Evolutionary conservation across 1,140 invertebrate genomes (phyloP), one percentile per base, ranked within the genome.

Genomic region (Aradophagus sp.): DNA sequence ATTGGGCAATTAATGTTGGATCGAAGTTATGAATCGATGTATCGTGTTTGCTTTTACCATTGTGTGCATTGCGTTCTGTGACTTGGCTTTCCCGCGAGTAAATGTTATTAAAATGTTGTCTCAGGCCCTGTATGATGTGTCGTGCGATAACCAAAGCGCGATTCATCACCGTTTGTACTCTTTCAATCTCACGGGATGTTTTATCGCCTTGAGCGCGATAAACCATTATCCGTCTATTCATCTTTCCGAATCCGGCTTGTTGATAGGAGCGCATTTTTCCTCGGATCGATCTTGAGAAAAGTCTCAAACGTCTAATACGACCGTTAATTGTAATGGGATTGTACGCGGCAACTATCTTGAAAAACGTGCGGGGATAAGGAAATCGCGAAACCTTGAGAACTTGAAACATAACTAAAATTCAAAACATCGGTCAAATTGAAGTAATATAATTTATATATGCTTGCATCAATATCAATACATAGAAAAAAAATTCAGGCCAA

Each of bases 111-210:
- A 65, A 71, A 61, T 41, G 59, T 72, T 61, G 53, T 52, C 69
- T 59, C 42, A 61, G 44, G 62, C 41, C 29, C 48, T 52, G 52
- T 45, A 44, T 27, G 56, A 70, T 70, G 23, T 55, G 66, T 69
- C 66, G 44, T 34, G 26, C 52, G 67, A 70, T 70, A 70, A 70
- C 31, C 29, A 20, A 44, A 44, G 47, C 36, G 36, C 66, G 56
- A 69, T 69, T 69, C 66, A 69, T 69, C 66, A 63, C 61, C 35
- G 59, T 61, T 65, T 61, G 55, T 58, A 55, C 66, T 55, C 41
- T 55, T 69, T 61, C 61, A 70, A 67, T 65, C 52, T 59, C 68
- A 55, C 68, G 68, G 59, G 50, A 70, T 71, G 41, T 71, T 71
- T 65, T 55, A 71, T 71, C 68, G 66, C 68, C 61, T 16, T 56